A percentile compares a stretch with the other conserved stretches of the same genome.
Conservation (phyloP, 1,140 invertebrate genomes). For the Sycophaga agraensis region DNA sequence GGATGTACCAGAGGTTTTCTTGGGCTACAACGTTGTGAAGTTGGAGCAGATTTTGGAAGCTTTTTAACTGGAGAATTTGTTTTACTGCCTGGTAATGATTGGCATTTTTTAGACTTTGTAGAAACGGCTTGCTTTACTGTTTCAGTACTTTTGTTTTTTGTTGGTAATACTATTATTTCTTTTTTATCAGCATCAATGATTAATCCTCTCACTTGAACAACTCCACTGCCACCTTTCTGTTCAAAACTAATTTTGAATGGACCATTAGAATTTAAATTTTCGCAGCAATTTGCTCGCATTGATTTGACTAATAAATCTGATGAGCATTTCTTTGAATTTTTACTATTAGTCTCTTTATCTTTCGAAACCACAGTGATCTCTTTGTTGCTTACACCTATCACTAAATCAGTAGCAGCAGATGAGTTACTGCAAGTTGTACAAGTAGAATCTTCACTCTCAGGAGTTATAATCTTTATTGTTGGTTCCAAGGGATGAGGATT, state of each 20-base stretch:
- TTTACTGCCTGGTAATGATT: conserved; percentile 27
- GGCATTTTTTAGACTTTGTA: conserved; percentile 32
- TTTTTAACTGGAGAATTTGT: conserved; percentile 30
- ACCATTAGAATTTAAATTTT: background rate
- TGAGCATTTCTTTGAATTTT: conserved; percentile 1
- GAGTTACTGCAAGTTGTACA: conserved; percentile 27
- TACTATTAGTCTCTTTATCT: conserved; percentile 28
- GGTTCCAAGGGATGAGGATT: conserved; percentile 38
- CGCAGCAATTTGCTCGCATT: too few species aligned
- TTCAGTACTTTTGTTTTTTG: conserved; percentile 22
- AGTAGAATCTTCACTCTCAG: conserved; percentile 38
- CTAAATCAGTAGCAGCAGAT: conserved; percentile 34
- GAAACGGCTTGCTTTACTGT: conserved; percentile 11
- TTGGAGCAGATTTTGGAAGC: conserved; percentile 31
- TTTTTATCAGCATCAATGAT: conserved; percentile 13
- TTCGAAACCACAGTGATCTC: conserved; percentile 42
- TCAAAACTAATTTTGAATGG: conserved; percentile 25
- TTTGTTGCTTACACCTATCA: conserved; percentile 43
- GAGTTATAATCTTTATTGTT: conserved; percentile 41
- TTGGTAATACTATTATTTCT: conserved; percentile 12
- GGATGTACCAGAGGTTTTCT: conserved; percentile 23
- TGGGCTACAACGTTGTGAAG: conserved; percentile 27
- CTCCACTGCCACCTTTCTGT: background rate
- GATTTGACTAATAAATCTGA: conserved; percentile 8
- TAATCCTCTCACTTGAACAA: conserved; percentile 4